phyloP scores from a whole-genome alignment of 2,797 vertebrate species.

The Megalops cyprinoides region DNA sequence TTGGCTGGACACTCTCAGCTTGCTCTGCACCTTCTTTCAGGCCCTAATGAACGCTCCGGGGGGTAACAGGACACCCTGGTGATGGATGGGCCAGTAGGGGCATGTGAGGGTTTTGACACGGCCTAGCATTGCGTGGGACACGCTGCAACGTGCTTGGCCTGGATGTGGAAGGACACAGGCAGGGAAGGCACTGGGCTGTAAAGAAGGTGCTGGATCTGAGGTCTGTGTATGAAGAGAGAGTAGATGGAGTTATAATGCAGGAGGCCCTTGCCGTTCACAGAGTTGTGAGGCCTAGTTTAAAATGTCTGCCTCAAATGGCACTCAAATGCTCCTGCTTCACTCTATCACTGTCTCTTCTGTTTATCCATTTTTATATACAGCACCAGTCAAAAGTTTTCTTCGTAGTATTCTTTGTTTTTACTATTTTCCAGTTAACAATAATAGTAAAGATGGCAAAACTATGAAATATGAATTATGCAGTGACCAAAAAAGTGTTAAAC shows the following conservation, averaged over 20 bases:
- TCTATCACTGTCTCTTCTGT: no score
- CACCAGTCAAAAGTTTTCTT: no score
- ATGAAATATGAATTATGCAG: no score
- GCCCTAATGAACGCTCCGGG: not conserved
- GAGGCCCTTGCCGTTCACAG: not conserved
- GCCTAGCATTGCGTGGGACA: not conserved
- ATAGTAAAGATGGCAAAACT: no score
- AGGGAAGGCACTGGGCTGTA: not conserved
- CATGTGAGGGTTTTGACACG: not conserved
- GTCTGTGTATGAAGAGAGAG: not conserved
- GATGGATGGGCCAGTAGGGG: not conserved
- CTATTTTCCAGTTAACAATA: no score
- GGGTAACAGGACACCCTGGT: slow-evolving; percentile 8
- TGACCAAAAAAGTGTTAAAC: no score
- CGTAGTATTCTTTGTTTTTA: no score
- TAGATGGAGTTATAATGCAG: not conserved
- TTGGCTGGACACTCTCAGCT: not conserved
- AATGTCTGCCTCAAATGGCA: no score
- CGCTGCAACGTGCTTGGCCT: not conserved
- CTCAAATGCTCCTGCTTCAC: no score
- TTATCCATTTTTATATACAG: no score
- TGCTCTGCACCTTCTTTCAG: not conserved
- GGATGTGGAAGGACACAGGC: not conserved
- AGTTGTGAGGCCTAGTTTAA: no score
- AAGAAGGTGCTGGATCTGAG: not conserved